Percentiles rank a stretch among this genome's conserved stretches.
Conservation (phyloP, 2,113 vertebrate genomes). For the Apus apus region DNA sequence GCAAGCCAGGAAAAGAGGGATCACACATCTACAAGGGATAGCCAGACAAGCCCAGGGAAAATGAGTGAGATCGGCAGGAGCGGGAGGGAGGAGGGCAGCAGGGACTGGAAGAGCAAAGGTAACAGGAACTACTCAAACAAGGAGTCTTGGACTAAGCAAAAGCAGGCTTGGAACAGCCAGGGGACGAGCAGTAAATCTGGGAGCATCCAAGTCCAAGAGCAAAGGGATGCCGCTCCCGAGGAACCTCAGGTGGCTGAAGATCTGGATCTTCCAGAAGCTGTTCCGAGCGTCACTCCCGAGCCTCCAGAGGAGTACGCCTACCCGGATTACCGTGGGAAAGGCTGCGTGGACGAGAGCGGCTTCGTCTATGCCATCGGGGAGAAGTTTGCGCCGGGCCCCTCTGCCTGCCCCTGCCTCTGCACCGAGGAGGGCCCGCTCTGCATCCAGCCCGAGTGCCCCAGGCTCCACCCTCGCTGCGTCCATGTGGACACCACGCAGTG, state of each 20-base stretch:
- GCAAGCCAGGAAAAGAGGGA: constrained; percentile 84
- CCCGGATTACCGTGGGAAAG: constrained; percentile 96
- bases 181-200: constrained; percentile 69
- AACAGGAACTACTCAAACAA: constrained; percentile 75
- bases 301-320: constrained; percentile 92
- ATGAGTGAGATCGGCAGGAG: constrained; percentile 81
- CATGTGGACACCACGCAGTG: constrained; percentile 96
- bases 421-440: constrained; percentile 98
- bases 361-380: constrained; percentile 97
- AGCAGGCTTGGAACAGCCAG: constrained; percentile 77
- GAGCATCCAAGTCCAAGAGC: constrained; percentile 73
- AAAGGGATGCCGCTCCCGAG: constrained; percentile 72
- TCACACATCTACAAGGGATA: constrained; percentile 76
- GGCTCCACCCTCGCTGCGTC: constrained; percentile 93
- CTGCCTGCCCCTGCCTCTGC: constrained; percentile 95
- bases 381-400: constrained; percentile 93
- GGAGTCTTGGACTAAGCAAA: constrained; percentile 79
- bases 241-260: constrained; percentile 80
- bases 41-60: constrained; percentile 73
- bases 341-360: constrained; percentile 97
- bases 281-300: constrained; percentile 77
- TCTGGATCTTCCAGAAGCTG: constrained; percentile 77
- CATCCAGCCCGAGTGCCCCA: constrained; percentile 93
- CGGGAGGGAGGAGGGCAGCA: constrained; percentile 76
- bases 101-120: constrained; percentile 77